phyloP scores from a whole-genome alignment of 2,113 vertebrate genomes.

The Neolamprologus cancellatus region DNA sequence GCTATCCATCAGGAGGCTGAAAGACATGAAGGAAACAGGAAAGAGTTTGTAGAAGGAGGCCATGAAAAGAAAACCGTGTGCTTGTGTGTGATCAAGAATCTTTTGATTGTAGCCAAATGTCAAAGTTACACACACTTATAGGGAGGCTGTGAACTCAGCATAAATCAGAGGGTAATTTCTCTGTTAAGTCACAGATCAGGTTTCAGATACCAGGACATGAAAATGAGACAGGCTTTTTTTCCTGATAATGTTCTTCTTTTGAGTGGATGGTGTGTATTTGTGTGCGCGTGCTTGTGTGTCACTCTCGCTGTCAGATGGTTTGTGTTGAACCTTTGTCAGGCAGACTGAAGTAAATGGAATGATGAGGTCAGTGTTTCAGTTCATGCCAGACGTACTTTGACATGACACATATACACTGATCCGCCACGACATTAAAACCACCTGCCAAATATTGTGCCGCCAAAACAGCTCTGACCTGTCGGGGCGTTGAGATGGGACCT shows the following conservation, averaged over 20 bases:
- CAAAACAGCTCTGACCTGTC: neutral
- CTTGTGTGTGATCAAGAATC: neutral
- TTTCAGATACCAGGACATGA: slow-evolving; percentile 21
- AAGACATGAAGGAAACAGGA: slow-evolving; percentile 11
- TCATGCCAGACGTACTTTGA: slow-evolving; percentile 4
- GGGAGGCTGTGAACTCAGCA: slow-evolving; percentile 19
- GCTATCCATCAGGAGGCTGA: slow-evolving; percentile 40
- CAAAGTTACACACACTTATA: neutral
- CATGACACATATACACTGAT: neutral
- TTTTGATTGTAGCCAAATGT: slow-evolving; percentile 5
- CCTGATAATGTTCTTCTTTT: slow-evolving; percentile 15
- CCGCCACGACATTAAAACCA: neutral
- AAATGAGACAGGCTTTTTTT: neutral
- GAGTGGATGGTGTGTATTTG: neutral
- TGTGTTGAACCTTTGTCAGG: slow-evolving; percentile 27
- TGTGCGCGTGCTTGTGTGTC: neutral
- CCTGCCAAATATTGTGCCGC: neutral
- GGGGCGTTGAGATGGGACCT: neutral
- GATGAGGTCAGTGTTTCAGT: slow-evolving; percentile 54
- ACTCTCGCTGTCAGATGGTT: neutral
- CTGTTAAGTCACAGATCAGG: slow-evolving; percentile 34
- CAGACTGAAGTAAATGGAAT: slow-evolving; percentile 33
- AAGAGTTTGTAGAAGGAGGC: slow-evolving; percentile 1
- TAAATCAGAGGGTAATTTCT: slow-evolving; percentile 20
- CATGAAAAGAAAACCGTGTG: neutral